These are phyloP conservation scores for Biston stratarius DNA, from an alignment of 2,888 invertebrate genomes.

Conservation along the genomic window DNA sequence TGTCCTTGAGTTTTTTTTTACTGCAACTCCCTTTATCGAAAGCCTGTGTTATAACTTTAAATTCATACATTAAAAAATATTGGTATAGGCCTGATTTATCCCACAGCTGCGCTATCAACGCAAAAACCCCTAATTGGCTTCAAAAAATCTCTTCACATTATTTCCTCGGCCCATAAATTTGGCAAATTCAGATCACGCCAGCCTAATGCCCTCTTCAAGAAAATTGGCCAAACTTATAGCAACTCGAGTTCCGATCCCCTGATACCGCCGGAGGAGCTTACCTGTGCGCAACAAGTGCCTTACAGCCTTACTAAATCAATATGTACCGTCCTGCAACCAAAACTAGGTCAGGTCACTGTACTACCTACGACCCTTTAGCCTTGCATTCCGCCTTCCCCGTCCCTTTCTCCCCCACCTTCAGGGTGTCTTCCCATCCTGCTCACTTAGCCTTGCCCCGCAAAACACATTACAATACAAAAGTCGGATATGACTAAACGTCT, in stretches of 20 bases:
- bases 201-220: constrained; percentile 42
- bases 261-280: constrained; percentile 42
- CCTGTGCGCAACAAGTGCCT: constrained; percentile 76
- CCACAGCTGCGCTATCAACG: too few relatives aligned
- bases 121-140: not conserved
- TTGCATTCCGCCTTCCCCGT: constrained; percentile 71
- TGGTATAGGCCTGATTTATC: too few relatives aligned
- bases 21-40: too few relatives aligned
- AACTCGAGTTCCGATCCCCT: constrained; percentile 42
- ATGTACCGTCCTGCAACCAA: constrained; percentile 78
- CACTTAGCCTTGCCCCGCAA: constrained; percentile 73
- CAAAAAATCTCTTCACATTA: constrained; percentile 5
- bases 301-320: constrained; percentile 75
- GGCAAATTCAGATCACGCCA: constrained; percentile 39
- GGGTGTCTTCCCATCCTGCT: constrained; percentile 57
- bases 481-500: constrained; percentile 68
- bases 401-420: constrained; percentile 53
- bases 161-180: constrained; percentile 13
- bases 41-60: too few relatives aligned
- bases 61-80: too few relatives aligned
- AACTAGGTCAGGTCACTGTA: constrained; percentile 84
- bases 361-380: constrained; percentile 80
- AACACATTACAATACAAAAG: constrained; percentile 76
- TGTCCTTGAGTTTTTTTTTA: too few relatives aligned
- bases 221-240: constrained; percentile 43